Conservation (phyloP, 2,888 invertebrate species). For the Chloroclysta siterata region DNA sequence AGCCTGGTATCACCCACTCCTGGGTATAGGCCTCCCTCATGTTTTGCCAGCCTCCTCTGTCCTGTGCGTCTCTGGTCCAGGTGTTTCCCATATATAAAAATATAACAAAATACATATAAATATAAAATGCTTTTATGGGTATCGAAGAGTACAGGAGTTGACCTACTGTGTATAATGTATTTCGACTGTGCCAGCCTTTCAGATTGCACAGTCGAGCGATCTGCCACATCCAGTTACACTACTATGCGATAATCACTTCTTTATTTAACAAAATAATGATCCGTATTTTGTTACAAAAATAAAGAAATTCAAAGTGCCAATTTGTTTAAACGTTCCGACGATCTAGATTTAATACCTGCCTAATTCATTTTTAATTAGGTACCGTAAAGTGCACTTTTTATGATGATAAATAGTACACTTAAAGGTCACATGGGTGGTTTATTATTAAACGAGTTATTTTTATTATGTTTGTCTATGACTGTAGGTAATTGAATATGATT, state of each 20-base stretch:
- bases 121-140: too few species aligned
- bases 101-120: background rate
- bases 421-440: slow-evolving; percentile 6
- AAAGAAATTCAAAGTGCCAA: slow-evolving; percentile 40
- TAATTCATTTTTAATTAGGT: slow-evolving; percentile 19
- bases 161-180: slow-evolving; percentile 40
- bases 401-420: slow-evolving; percentile 7
- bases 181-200: slow-evolving; percentile 40
- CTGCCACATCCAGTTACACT: slow-evolving; percentile 56
- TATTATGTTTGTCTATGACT: background rate
- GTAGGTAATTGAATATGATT: slow-evolving; percentile 6
- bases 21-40: too few species aligned
- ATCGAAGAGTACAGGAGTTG: slow-evolving; percentile 24
- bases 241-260: slow-evolving; percentile 52
- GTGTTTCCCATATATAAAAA: too few species aligned
- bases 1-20: too few species aligned
- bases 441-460: background rate
- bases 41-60: too few species aligned
- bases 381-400: slow-evolving; percentile 1
- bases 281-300: slow-evolving; percentile 52
- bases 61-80: too few species aligned
- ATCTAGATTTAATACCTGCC: slow-evolving; percentile 19
- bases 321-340: slow-evolving; percentile 20
- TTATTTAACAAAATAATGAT: slow-evolving; percentile 41
- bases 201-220: slow-evolving; percentile 47